Evolutionary conservation across 2,797 vertebrate species (phyloP).

Genomic region (Sciurus carolinensis): DNA sequence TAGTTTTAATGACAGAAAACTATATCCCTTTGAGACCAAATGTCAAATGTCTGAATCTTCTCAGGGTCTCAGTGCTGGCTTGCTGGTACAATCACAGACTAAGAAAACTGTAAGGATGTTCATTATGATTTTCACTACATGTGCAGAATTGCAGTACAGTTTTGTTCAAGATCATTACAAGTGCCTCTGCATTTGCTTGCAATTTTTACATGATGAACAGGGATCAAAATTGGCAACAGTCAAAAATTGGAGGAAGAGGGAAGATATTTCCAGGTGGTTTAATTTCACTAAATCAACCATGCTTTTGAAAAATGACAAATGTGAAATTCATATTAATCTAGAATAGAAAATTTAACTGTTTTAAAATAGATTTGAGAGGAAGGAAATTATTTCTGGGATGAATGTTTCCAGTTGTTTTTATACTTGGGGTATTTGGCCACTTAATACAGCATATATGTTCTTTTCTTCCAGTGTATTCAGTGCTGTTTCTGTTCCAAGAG

Average conservation of each 20-base stretch:
- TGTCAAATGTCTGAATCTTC: not conserved
- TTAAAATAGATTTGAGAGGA: not conserved
- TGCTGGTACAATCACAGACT: not conserved
- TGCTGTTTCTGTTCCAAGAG: not conserved
- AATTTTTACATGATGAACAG: not conserved
- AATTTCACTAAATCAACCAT: not conserved
- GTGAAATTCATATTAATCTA: not conserved
- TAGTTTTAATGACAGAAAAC: not conserved
- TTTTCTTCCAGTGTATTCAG: not conserved
- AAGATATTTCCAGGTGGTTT: not conserved
- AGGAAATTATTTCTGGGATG: not conserved
- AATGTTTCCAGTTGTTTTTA: not conserved
- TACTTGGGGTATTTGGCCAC: rapidly evolving
- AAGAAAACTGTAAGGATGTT: not conserved
- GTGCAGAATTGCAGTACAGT: not conserved
- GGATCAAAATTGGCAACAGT: not conserved
- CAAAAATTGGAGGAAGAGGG: not conserved
- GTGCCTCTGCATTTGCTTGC: not conserved
- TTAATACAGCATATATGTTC: not conserved
- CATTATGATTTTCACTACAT: not conserved
- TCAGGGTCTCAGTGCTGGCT: not conserved
- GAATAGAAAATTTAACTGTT: not conserved
- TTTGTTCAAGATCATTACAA: not conserved
- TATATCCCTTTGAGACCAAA: not conserved
- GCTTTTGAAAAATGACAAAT: not conserved